Percentiles rank a stretch among this genome's conserved stretches.
phyloP scores from a whole-genome alignment of 37 sponge, comb jelly and placozoan species.

The Spongilla lacustris region DNA sequence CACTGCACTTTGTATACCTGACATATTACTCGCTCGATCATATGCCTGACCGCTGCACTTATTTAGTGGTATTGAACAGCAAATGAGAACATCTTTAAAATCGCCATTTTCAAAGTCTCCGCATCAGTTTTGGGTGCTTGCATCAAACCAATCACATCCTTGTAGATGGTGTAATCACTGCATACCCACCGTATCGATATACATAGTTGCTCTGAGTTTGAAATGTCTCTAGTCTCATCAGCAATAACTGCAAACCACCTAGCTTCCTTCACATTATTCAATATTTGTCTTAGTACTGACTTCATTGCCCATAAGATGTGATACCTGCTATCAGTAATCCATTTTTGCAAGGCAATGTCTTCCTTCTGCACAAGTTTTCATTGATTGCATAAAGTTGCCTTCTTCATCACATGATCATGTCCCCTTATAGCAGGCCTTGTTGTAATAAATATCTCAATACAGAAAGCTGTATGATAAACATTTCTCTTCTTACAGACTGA shows the following conservation, averaged over 20 bases:
- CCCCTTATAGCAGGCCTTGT: conserved; percentile 67
- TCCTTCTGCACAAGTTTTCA: conserved; percentile 38
- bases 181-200: conserved; percentile 67
- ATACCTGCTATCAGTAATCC: conserved; percentile 35
- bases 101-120: too few species aligned
- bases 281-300: conserved; percentile 3
- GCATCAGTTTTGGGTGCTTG: too few species aligned
- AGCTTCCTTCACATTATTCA: conserved; percentile 25
- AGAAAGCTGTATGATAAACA: conserved; percentile 37
- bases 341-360: conserved; percentile 17
- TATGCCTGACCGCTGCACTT: conserved; percentile 65
- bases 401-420: conserved; percentile 54
- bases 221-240: conserved; percentile 68
- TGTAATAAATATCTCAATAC: conserved; percentile 38
- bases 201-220: conserved; percentile 52
- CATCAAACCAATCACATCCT: conserved; percentile 49
- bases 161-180: conserved; percentile 36
- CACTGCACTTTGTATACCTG: conserved; percentile 40
- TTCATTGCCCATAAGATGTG: conserved; percentile 44
- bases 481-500: conserved; percentile 6
- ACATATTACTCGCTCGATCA: conserved; percentile 68
- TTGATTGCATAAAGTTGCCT: conserved; percentile 52
- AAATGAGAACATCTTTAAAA: conserved; percentile 38
- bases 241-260: conserved; percentile 52
- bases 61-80: conserved; percentile 38